A percentile compares a stretch with the other conserved stretches of the same genome.
phyloP scores from a whole-genome alignment of 2,888 invertebrate species.

The Lepidocyrtinus sp. region DNA sequence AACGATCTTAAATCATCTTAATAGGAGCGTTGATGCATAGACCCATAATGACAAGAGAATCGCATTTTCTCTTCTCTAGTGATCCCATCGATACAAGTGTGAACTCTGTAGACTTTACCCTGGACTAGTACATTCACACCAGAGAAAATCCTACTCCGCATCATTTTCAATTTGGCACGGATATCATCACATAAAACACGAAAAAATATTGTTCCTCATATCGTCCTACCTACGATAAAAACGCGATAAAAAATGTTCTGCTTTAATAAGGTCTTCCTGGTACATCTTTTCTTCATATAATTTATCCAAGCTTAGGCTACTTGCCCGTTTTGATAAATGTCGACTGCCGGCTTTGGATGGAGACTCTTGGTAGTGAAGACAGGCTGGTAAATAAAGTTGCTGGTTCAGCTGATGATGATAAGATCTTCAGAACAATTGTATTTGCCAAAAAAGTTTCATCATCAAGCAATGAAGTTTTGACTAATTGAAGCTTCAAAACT shows the following conservation, averaged over 20 bases:
- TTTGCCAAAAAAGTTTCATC: too few relatives aligned
- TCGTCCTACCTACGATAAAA: conserved; percentile 6
- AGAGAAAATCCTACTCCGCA: conserved; percentile 9
- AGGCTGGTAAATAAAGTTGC: too few relatives aligned
- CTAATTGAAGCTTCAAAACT: too few relatives aligned
- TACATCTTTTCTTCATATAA: conserved; percentile 19
- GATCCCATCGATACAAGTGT: not conserved
- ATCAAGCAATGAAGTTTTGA: too few relatives aligned
- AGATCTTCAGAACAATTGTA: too few relatives aligned
- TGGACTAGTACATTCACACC: conserved; percentile 21
- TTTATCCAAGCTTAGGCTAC: too few relatives aligned
- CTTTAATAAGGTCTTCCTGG: conserved; percentile 26
- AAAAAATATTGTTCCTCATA: not conserved
- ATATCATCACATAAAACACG: not conserved
- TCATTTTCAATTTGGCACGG: conserved; percentile 32
- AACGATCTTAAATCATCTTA: conserved; percentile 44
- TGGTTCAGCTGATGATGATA: too few relatives aligned
- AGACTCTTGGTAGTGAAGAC: too few relatives aligned
- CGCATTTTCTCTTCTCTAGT: not conserved
- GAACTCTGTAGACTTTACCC: not conserved
- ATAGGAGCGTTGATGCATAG: conserved; percentile 54
- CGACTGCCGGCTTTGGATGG: too few relatives aligned
- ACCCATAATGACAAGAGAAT: not conserved
- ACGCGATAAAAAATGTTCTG: conserved; percentile 26
- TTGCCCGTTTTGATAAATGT: too few relatives aligned